These are phyloP conservation scores for Sinella curviseta DNA, from an alignment of 1,140 invertebrate genomes.

Conservation along the genomic window DNA sequence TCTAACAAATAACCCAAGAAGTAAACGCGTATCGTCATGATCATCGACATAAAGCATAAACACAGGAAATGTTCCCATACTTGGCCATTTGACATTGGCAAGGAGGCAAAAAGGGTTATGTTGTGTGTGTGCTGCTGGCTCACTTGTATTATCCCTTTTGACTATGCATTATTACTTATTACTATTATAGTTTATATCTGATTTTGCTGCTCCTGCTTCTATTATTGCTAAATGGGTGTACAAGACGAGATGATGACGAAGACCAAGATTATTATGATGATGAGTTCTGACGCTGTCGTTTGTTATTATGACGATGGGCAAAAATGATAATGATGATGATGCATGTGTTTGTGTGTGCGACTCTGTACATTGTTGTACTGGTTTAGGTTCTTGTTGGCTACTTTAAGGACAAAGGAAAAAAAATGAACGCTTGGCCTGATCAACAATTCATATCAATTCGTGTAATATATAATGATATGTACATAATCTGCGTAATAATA, in stretches of 20 bases:
- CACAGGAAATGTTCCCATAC: conserved; percentile 25
- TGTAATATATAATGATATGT: too few species aligned
- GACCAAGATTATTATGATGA: neutral
- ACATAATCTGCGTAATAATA: too few species aligned
- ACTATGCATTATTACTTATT: too few species aligned
- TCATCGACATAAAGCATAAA: neutral
- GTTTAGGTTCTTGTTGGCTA: too few species aligned
- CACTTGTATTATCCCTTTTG: too few species aligned
- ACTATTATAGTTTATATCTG: too few species aligned
- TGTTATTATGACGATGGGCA: neutral
- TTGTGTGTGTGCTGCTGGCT: too few species aligned
- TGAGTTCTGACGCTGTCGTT: neutral
- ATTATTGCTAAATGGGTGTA: too few species aligned
- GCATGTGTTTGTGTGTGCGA: too few species aligned
- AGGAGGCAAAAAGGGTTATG: neutral
- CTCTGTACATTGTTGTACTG: too few species aligned
- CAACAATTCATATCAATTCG: neutral
- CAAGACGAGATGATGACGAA: neutral
- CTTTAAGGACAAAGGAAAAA: too few species aligned
- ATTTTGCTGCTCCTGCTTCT: too few species aligned
- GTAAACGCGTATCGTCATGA: neutral
- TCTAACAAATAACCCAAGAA: neutral
- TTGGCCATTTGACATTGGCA: conserved; percentile 20
- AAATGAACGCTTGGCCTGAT: neutral
- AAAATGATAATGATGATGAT: neutral